Evolutionary conservation across 2,888 invertebrate species (phyloP).

Genomic region (Volucella zonaria): DNA sequence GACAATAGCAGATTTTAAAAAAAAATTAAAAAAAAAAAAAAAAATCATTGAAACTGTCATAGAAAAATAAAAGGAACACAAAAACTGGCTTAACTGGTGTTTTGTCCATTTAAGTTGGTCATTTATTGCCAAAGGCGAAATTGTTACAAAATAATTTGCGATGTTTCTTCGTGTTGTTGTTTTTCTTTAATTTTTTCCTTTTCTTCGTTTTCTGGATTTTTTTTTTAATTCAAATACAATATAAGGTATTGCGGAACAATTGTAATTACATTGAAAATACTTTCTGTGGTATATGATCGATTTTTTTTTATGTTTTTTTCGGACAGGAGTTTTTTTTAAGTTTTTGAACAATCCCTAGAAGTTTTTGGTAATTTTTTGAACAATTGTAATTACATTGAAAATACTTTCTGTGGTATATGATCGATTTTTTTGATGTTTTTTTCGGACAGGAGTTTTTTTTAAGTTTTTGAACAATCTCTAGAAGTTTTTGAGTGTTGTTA

Average conservation of each 20-base stretch:
- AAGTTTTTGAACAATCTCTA: no score
- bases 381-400: no score
- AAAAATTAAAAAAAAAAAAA: neutral
- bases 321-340: no score
- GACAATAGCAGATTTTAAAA: neutral
- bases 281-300: no score
- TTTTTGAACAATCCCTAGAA: no score
- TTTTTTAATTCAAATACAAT: conserved; percentile 39
- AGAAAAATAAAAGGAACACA: conserved; percentile 35
- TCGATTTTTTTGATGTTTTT: no score
- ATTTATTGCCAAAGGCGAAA: conserved; percentile 68
- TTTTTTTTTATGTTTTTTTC: no score
- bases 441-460: no score
- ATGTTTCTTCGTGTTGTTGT: conserved; percentile 33
- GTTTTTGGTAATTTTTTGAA: no score
- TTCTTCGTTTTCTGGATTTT: conserved; percentile 20
- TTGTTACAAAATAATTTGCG: conserved; percentile 65
- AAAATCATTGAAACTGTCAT: neutral
- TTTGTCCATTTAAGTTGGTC: conserved; percentile 72
- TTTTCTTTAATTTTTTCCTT: neutral
- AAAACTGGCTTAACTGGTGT: conserved; percentile 70
- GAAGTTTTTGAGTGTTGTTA: no score
- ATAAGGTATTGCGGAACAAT: neutral
- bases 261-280: no score
- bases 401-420: no score